Conservation (phyloP, 1,140 invertebrate genomes). For the Carposina sasakii region DNA sequence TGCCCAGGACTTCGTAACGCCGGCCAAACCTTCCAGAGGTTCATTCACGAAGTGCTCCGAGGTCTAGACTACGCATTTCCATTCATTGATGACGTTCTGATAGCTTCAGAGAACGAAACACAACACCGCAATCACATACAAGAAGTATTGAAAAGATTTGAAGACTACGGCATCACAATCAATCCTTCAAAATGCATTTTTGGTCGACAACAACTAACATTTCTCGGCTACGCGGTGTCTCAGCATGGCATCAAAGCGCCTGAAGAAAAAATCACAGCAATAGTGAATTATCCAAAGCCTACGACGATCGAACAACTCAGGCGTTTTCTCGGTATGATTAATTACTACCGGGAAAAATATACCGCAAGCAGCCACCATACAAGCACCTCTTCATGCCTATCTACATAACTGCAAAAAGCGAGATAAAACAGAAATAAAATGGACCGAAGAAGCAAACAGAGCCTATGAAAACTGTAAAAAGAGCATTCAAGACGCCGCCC, state of each 20-base stretch:
- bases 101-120: slow-evolving; percentile 31
- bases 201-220: slow-evolving; percentile 10
- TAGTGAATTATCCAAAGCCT: slow-evolving; percentile 4
- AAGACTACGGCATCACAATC: slow-evolving; percentile 30
- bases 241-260: slow-evolving; percentile 36
- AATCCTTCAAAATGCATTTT: slow-evolving; percentile 38
- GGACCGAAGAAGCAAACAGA: slow-evolving; percentile 4
- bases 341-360: slow-evolving; percentile 15
- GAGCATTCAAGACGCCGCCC: slow-evolving; percentile 26
- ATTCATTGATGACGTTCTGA: slow-evolving; percentile 51
- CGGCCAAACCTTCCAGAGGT: slow-evolving; percentile 63
- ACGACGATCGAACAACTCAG: slow-evolving; percentile 11
- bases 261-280: slow-evolving; percentile 22
- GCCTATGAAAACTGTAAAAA: slow-evolving; percentile 21
- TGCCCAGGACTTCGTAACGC: slow-evolving; percentile 45
- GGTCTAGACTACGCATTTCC: slow-evolving; percentile 31
- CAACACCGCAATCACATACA: slow-evolving; percentile 35
- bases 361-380: slow-evolving; percentile 10
- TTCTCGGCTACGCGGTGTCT: slow-evolving; percentile 39
- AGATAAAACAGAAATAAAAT: slow-evolving; percentile 11
- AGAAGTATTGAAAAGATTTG: slow-evolving; percentile 24
- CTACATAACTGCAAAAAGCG: slow-evolving; percentile 13
- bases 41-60: slow-evolving; percentile 59
- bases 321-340: slow-evolving; percentile 17
- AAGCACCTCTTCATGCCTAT: slow-evolving; percentile 6